Evolutionary conservation across 2,113 vertebrate genomes (phyloP), one percentile per base, ranked within the genome.

Genomic region (Acanthochromis polyacanthus): DNA sequence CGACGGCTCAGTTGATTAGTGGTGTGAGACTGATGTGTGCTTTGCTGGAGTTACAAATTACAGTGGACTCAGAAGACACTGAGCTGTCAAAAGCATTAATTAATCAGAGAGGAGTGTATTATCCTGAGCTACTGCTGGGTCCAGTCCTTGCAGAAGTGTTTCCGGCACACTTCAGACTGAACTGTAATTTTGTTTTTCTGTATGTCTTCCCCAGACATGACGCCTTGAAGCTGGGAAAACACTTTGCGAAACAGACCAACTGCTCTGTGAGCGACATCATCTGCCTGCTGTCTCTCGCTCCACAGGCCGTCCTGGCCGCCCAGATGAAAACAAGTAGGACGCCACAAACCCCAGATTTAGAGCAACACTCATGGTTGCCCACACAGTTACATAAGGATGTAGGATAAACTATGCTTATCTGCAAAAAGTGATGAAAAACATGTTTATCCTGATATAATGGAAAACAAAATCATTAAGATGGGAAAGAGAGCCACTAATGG

Each of bases 271-370:
- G 78, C 63, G 83, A 95, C 85, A 69, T 94, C n/a, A 62, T 87
- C 52, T 95, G 95, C 73, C 90, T 95, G 75, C 91, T 93, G 78
- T 92, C 92, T 71, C 94, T 95, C 43, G 73, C 81, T 51, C 84
- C 94, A 1, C 87, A 93, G 64, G 84, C 74, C 2, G 80, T 95
- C 59, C 89, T 95, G 19, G 40, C 87, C 4, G 93, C 94, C n/a
- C 94, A 95, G 88, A 89, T 94, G 70, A 93, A 94, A 88, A 91
- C 94, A 89, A 93, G 94, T 94, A 92, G 77, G 88, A 53, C 0
- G 48, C 63, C 38, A 20, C 63, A 2, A 58, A 66, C 75, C 62
- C 63, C 53, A 55, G 51, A 82, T 85, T 81, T 53, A 82, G 67
- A 83, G 67, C 75, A 46, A 11, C 28, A 36, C 82, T 65, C 64